Percentiles rank a stretch among this genome's conserved stretches.
phyloP scores from a whole-genome alignment of 2,888 invertebrate genomes.

The Melanargia galathea region DNA sequence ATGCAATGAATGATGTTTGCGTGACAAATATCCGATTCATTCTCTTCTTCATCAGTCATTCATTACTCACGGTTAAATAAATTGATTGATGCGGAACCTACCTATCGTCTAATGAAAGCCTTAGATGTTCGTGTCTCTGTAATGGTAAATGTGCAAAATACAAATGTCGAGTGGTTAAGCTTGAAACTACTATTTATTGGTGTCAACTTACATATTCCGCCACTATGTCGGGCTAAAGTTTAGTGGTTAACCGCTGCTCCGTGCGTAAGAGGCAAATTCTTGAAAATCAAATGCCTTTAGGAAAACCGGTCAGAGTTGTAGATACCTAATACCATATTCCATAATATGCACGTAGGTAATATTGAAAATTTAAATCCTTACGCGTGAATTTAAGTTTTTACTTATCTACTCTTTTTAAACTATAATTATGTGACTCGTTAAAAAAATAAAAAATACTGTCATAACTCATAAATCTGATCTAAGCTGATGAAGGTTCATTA shows the following conservation, averaged over 20 bases:
- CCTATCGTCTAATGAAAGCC: background rate
- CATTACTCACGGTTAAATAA: no score
- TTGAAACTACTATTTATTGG: conserved; percentile 21
- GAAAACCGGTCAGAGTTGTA: conserved; percentile 16
- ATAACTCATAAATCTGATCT: no score
- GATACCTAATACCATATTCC: background rate
- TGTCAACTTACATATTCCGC: conserved; percentile 23
- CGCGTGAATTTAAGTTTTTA: background rate
- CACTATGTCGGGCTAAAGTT: conserved; percentile 21
- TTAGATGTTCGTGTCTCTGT: background rate
- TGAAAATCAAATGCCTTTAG: conserved; percentile 32
- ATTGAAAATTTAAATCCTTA: background rate
- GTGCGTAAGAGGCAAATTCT: conserved; percentile 33
- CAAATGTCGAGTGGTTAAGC: conserved; percentile 2
- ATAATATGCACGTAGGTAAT: background rate
- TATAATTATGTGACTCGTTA: no score
- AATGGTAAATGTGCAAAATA: background rate
- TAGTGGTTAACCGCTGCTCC: conserved; percentile 33
- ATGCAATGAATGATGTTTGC: no score
- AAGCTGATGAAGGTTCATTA: no score
- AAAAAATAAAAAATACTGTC: no score
- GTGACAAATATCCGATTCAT: no score
- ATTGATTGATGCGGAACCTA: no score
- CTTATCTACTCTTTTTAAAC: no score
- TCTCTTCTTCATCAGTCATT: no score